Evolutionary conservation across 23 tunicate species (phyloP).

Genomic region (Trididemnum miniatum): DNA sequence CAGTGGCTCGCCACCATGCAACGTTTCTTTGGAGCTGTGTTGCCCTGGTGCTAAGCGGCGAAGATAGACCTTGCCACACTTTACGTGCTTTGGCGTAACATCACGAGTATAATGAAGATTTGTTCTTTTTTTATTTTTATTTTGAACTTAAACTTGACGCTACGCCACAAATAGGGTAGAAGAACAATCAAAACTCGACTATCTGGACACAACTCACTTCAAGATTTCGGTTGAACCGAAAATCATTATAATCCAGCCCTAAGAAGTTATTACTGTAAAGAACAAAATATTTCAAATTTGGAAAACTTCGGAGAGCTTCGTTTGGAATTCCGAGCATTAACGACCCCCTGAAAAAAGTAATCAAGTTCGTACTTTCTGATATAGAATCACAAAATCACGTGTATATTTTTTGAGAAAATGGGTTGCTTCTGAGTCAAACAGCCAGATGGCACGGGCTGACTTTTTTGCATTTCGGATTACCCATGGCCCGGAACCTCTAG

Average conservation of each 20-base stretch:
- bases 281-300: conserved; percentile 37
- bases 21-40: not conserved
- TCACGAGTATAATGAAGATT: not conserved
- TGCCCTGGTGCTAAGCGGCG: not conserved
- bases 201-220: too few relatives aligned
- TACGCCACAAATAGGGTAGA: too few relatives aligned
- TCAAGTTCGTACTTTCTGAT: too few relatives aligned
- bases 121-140: too few relatives aligned
- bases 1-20: not conserved
- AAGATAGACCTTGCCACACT: not conserved
- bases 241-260: conserved; percentile 12
- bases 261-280: conserved; percentile 20
- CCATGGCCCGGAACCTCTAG: too few relatives aligned
- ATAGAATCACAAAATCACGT: too few relatives aligned
- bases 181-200: too few relatives aligned
- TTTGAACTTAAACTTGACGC: too few relatives aligned
- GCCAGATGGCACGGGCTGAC: too few relatives aligned
- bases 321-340: conserved; percentile 26
- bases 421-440: too few relatives aligned
- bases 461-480: too few relatives aligned
- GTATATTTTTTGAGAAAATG: too few relatives aligned
- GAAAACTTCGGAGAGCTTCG: conserved; percentile 62
- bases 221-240: conserved; percentile 31
- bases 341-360: conserved; percentile 42
- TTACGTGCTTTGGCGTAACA: not conserved